These are phyloP conservation scores for Dasysyrphus albostriatus DNA, from an alignment of 2,888 invertebrate genomes.

Conservation along the genomic window DNA sequence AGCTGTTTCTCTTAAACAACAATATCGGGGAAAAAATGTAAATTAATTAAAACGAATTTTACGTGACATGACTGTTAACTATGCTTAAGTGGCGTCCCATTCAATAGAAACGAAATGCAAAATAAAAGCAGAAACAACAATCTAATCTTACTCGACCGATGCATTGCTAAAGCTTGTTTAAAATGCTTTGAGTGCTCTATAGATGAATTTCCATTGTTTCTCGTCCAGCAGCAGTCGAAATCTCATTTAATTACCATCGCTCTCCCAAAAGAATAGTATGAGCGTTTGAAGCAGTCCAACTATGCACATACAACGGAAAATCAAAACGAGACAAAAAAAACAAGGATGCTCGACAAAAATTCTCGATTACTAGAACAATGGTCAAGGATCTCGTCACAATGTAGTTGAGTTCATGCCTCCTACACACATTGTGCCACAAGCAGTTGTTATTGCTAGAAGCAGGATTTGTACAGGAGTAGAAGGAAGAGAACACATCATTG, in stretches of 20 bases:
- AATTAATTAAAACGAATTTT: slow-evolving; percentile 71
- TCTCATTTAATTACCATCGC: slow-evolving; percentile 66
- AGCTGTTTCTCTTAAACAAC: slow-evolving; percentile 19
- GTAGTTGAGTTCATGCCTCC: slow-evolving; percentile 31
- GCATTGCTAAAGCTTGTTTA: slow-evolving; percentile 36
- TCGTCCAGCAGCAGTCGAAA: slow-evolving; percentile 46
- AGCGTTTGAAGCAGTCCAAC: slow-evolving; percentile 15
- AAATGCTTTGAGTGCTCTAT: slow-evolving; percentile 40
- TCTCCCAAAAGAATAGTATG: slow-evolving; percentile 29
- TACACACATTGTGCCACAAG: slow-evolving; percentile 12
- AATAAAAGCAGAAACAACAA: slow-evolving; percentile 56
- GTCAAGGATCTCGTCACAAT: slow-evolving; percentile 59
- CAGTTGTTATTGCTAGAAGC: neutral
- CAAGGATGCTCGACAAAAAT: slow-evolving; percentile 42
- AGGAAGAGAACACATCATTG: slow-evolving; percentile 62
- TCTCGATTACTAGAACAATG: slow-evolving; percentile 51
- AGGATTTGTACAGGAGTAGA: slow-evolving; percentile 1
- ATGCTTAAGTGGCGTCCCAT: slow-evolving; percentile 41
- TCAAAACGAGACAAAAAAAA: slow-evolving; percentile 21
- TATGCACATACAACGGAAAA: neutral
- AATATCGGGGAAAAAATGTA: slow-evolving; percentile 25
- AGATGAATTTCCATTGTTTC: slow-evolving; percentile 66
- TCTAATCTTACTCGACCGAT: slow-evolving; percentile 38
- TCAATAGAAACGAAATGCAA: slow-evolving; percentile 67
- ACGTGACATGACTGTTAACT: slow-evolving; percentile 66